Conservation (phyloP, 2,797 vertebrate genomes). For the Cryptoblepharus egeriae region DNA sequence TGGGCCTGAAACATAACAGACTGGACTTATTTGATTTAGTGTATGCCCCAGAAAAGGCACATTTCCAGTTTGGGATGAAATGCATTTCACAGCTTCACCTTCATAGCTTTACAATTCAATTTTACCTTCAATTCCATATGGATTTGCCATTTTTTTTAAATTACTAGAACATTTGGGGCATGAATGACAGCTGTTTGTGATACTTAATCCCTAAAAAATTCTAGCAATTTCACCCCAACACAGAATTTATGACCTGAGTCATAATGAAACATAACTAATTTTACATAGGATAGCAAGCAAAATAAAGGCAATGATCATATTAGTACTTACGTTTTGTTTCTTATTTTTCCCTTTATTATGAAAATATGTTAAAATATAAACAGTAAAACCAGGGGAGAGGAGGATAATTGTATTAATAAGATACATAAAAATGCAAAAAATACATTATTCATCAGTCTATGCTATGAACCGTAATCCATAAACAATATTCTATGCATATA, state of each 20-base stretch:
- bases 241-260: not conserved
- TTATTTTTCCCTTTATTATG: no score
- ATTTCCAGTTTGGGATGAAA: constrained; percentile 41
- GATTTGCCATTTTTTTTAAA: not conserved
- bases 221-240: not conserved
- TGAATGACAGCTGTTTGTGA: not conserved
- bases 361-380: no score
- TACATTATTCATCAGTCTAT: no score
- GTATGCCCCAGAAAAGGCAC: constrained; percentile 51
- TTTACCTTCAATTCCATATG: not conserved
- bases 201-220: not conserved
- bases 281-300: not conserved
- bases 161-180: not conserved
- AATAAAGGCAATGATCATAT: not conserved
- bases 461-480: no score
- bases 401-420: no score
- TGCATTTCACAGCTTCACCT: constrained; percentile 27
- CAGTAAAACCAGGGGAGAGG: no score
- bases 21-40: constrained; percentile 53
- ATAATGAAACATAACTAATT: not conserved
- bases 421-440: no score
- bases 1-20: constrained; percentile 59
- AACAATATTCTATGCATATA: no score
- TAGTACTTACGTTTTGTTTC: not conserved
- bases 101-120: not conserved